Percentiles rank a stretch among this genome's conserved stretches.
Evolutionary conservation across 1,140 invertebrate species (phyloP).

Genomic region (Atta cephalotes): DNA sequence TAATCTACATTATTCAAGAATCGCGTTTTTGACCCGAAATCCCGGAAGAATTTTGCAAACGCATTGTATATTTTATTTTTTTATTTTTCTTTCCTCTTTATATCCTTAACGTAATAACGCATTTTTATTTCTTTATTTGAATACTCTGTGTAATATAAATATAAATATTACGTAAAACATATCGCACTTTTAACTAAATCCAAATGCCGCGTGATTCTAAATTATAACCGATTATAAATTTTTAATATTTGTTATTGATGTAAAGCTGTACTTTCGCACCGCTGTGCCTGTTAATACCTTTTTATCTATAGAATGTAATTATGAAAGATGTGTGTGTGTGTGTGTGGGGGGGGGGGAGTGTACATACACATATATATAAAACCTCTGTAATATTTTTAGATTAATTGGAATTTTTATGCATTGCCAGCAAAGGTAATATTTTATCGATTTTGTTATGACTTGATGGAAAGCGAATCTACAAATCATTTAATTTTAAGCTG

Average conservation of each 20-base stretch:
- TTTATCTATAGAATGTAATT: neutral
- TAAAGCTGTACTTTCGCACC: neutral
- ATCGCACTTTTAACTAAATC: neutral
- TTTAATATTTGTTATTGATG: slow-evolving; percentile 14
- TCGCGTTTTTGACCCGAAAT: slow-evolving; percentile 9
- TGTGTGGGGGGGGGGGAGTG: too few species aligned
- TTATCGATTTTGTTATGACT: slow-evolving; percentile 32
- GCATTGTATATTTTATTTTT: slow-evolving; percentile 2
- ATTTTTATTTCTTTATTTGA: neutral
- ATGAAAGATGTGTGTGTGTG: too few species aligned
- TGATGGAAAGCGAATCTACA: neutral
- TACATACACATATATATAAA: neutral
- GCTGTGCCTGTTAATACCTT: neutral
- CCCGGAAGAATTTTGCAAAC: neutral
- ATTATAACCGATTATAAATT: slow-evolving; percentile 28
- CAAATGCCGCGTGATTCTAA: neutral
- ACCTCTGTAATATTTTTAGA: slow-evolving; percentile 29
- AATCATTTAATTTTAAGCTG: slow-evolving; percentile 21
- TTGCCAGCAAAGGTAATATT: slow-evolving; percentile 16
- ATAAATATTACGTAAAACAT: neutral
- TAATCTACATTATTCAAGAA: slow-evolving; percentile 1
- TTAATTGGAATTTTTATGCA: slow-evolving; percentile 26
- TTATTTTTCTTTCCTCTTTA: neutral
- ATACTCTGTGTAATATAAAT: neutral
- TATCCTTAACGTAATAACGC: neutral